Evolutionary conservation across 2,797 vertebrate genomes (phyloP), one percentile per base, ranked within the genome.

Genomic region (Choloepus didactylus): DNA sequence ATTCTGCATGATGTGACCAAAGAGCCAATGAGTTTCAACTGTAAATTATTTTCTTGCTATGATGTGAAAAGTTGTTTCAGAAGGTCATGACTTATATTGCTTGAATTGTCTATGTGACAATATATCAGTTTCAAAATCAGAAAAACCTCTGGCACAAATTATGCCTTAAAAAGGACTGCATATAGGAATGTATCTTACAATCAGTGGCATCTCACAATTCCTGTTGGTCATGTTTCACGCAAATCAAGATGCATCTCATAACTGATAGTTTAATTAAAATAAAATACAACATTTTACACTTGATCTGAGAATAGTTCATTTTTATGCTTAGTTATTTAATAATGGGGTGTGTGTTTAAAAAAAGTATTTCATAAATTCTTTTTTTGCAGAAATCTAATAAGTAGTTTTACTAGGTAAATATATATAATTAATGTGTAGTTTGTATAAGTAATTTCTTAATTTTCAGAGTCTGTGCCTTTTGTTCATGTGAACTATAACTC

Each of bases 31-130:
- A 93, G 1, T 93, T 94, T 12, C 35, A 94, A 87, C 21, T 76
- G 23, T 90, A 94, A 84, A 93, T 92, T 93, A 93, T 89, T 94
- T 97, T 96, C 84, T 89, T 95, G 44, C 15, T 84, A 84, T 92
- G 81, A 69, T 82, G 41, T 82, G 31, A 38, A 83, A 67, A 93
- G 60, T 54, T 75, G 23, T 73, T 96, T 96, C 18, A 81, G 46
- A 91, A 87, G 16, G 25, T 69, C 23, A n/a, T 70, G 75, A 90
- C 70, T 91, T 95, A 79, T 44, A 70, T 15, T 72, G 9, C 31
- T 73, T 69, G 64, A 69, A 14, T 82, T 93, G 35, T 93, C 41
- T 85, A 59, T 49, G 41, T 79, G 70, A 93, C 4, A 75, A 64
- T 41, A 5, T 72, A 86, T 82, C 41, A 70, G 51, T 70, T 87